Base-by-base conservation (phyloP, 2,888 invertebrate genomes). In the Aleiodes testaceus region DNA sequence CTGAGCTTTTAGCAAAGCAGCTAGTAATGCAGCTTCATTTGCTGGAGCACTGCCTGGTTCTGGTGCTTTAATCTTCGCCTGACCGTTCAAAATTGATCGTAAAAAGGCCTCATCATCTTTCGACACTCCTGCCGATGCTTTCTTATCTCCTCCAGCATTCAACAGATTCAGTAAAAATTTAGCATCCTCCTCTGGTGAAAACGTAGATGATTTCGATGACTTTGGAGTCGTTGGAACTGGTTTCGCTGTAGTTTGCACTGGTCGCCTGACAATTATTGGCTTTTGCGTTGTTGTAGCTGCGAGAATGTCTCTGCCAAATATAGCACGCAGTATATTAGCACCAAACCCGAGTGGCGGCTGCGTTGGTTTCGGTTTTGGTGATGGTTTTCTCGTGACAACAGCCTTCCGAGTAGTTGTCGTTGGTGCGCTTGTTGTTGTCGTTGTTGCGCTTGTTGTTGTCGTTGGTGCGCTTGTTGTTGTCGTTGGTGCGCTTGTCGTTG, bases 1-100 rank as follows among this genome's bases (percentile, higher is more conserved):
- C 82, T 92, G 91, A 79, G 93, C 91, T 87, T 93, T 93, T 63
- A 93, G 87, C 68, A 93, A 86, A 2, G 93, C 92, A 0, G 93
- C 93, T 26, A 93, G 88, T 74, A 93, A 87, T 0, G 93, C 93
- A 74, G 93, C 93, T 79, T 92, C 91, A 72, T 91, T 91, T 12
- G 92, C 92, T 70, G 89, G 91, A 12, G 74, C 72, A n/a, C 75
- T 76, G 12, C 82, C 83, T 7, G 84, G 78, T 0, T 82, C 77
- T 2, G 81, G 75, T n/a, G 55, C 36, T 26, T 81, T 79, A 4
- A 82, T 73, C 20, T 76, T 82, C 9, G 78, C 72, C 22, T 81
- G 77, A 20, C 83, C 80, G 52, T 65, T 79, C 50, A 86, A 72
- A 69, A 86, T 82, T 2, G 81, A 77, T 30, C 82, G 75, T 18